These are phyloP conservation scores for Archegozetes longisetosus DNA, from an alignment of 1,140 invertebrate genomes.

Conservation along the genomic window DNA sequence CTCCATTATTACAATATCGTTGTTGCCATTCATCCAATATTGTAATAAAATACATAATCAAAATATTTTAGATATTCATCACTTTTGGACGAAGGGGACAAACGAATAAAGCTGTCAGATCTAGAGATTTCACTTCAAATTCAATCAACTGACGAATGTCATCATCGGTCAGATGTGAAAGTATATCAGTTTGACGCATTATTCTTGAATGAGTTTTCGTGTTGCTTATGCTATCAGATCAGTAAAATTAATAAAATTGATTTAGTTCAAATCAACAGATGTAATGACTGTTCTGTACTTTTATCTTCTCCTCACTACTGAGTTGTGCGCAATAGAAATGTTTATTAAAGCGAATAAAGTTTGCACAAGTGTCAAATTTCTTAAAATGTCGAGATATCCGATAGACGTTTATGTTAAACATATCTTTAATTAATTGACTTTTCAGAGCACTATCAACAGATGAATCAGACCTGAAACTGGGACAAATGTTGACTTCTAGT, in stretches of 20 bases:
- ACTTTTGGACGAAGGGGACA: slow-evolving; percentile 66
- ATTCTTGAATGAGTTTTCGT: neutral
- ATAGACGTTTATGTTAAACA: slow-evolving; percentile 81
- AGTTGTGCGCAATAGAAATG: no score
- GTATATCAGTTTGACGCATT: slow-evolving; percentile 35
- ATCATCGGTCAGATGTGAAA: slow-evolving; percentile 63
- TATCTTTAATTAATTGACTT: slow-evolving; percentile 38
- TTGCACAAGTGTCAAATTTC: slow-evolving; percentile 29
- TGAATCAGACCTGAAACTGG: no score
- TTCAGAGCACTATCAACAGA: slow-evolving; percentile 87
- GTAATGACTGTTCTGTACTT: slow-evolving; percentile 18
- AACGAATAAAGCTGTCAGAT: slow-evolving; percentile 50
- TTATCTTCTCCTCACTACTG: no score
- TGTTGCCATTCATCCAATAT: slow-evolving; percentile 87
- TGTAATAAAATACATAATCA: slow-evolving; percentile 73
- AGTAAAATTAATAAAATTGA: neutral
- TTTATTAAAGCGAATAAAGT: no score
- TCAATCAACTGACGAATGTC: slow-evolving; percentile 68
- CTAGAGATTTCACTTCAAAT: slow-evolving; percentile 71
- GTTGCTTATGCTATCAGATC: neutral
- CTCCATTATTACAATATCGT: no score
- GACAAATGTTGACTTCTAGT: no score
- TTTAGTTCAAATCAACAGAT: no score
- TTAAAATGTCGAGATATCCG: slow-evolving; percentile 42
- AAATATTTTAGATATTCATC: slow-evolving; percentile 67